phyloP scores from a whole-genome alignment of 2,113 vertebrate genomes.

The Neomonachus schauinslandi region DNA sequence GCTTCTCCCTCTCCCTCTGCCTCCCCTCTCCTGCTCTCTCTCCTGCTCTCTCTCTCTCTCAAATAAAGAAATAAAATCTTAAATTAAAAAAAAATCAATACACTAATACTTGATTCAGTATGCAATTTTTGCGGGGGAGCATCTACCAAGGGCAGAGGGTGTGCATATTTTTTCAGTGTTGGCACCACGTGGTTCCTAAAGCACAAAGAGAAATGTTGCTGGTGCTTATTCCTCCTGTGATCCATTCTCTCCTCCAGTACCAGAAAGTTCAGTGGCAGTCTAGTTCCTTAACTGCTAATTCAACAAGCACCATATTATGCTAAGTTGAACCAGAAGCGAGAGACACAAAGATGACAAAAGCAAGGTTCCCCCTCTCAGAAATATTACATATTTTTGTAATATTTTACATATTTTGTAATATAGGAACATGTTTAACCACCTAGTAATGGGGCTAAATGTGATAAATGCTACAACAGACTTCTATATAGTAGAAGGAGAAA shows the following conservation, averaged over 20 bases:
- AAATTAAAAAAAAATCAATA: not conserved
- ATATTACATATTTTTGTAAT: too few species aligned
- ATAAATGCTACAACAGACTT: not conserved
- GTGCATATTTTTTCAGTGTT: rapidly evolving
- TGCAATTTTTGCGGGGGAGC: not conserved
- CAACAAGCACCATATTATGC: not conserved
- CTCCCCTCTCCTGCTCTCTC: not conserved
- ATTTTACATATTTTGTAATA: too few species aligned
- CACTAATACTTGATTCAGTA: not conserved
- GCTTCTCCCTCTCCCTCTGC: too few species aligned
- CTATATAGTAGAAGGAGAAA: not conserved
- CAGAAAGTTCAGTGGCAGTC: not conserved
- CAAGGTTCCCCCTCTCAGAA: not conserved
- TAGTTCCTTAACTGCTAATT: not conserved
- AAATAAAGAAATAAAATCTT: not conserved
- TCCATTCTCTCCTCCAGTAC: not conserved
- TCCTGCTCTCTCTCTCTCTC: not conserved
- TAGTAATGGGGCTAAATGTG: not conserved
- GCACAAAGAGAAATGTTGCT: not conserved
- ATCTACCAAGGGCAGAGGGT: rapidly evolving
- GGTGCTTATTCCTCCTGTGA: rapidly evolving
- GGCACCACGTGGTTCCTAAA: rapidly evolving
- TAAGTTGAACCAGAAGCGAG: not conserved
- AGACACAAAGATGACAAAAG: not conserved
- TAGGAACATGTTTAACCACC: not conserved